Conservation (phyloP, 2,113 vertebrate species). For the Typhlomys cinereus region DNA sequence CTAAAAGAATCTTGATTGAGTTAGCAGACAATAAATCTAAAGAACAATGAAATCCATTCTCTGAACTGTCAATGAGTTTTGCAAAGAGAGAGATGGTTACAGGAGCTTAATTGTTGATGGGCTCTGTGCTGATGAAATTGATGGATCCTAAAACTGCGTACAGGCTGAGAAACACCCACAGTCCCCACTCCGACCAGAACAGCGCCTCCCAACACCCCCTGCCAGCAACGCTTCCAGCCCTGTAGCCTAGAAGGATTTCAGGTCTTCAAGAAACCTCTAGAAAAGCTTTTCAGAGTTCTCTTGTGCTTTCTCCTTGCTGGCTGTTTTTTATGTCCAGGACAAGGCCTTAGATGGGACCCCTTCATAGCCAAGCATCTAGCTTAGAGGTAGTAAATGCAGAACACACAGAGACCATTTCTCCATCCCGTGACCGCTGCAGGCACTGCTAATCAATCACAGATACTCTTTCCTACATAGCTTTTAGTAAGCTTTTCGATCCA, state of each 20-base stretch:
- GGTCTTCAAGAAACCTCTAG: background rate
- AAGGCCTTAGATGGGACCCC: background rate
- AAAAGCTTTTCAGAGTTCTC: background rate
- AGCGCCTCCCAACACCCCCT: background rate
- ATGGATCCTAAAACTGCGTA: slow-evolving; percentile 24
- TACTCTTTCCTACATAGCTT: background rate
- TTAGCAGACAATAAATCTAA: slow-evolving; percentile 74
- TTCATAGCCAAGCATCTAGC: background rate
- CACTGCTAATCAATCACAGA: background rate
- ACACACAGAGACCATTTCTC: background rate
- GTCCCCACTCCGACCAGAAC: background rate
- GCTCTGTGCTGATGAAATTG: slow-evolving; percentile 48
- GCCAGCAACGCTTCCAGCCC: background rate
- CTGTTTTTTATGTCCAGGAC: background rate
- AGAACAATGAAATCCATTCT: slow-evolving; percentile 73
- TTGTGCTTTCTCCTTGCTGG: background rate
- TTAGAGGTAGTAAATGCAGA: background rate
- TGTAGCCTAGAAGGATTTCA: background rate
- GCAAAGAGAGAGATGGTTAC: slow-evolving; percentile 53
- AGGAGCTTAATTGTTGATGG: slow-evolving; percentile 67
- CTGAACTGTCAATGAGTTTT: slow-evolving; percentile 60
- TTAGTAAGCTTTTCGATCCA: background rate
- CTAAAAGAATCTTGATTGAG: slow-evolving; percentile 73
- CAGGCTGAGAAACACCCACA: background rate
- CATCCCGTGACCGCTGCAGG: background rate